Base-by-base conservation (phyloP, 2,888 invertebrate genomes). In the Acanthacorydalis orientalis region DNA sequence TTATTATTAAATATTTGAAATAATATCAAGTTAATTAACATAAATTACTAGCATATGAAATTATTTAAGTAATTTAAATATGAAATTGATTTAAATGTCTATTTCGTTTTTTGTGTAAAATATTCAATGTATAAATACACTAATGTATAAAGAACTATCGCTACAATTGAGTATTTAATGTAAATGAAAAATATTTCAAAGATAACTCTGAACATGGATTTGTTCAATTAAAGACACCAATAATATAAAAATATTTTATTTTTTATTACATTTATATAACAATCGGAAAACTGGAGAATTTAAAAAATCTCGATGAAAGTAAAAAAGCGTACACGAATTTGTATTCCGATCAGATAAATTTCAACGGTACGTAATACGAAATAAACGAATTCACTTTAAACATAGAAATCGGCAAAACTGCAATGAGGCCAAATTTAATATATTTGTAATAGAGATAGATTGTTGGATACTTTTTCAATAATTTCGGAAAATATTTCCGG, bases 381-480 rank as follows among this genome's bases (percentile, higher is more conserved):
- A 55, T 43, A 46, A 53, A 55, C 44, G 52, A 44, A 33, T 53
- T 51, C n/a, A 58, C 43, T 44, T 53, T 43, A 45, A 53, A 46
- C 32, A 56, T 43, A 11, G 54, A 51, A 47, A 57, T 50, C 10
- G 57, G 57, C 38, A 53, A 46, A 39, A 59, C 45, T 16, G 57
- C 58, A 37, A 51, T 48, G 38, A 54, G 47, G 37, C 54, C 55
- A 48, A 57, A 52, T 50, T 55, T 57, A 11, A 54, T 32, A 42
- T 55, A 54, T 49, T 55, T 57, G 11, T 52, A 45, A 31, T 45
- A 45, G 8, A 45, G 16, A n/a, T 45, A 11, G 9, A 38, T 43
- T 9, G 23, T 23, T 4, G 23, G 23, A 6, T 23, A 23, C 6
- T 23, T 23, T 23, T 23, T 23, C 23, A 23, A 23, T 23, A 23